These are phyloP conservation scores for Oligia strigilis DNA, from an alignment of 2,888 invertebrate genomes.

Conservation along the genomic window DNA sequence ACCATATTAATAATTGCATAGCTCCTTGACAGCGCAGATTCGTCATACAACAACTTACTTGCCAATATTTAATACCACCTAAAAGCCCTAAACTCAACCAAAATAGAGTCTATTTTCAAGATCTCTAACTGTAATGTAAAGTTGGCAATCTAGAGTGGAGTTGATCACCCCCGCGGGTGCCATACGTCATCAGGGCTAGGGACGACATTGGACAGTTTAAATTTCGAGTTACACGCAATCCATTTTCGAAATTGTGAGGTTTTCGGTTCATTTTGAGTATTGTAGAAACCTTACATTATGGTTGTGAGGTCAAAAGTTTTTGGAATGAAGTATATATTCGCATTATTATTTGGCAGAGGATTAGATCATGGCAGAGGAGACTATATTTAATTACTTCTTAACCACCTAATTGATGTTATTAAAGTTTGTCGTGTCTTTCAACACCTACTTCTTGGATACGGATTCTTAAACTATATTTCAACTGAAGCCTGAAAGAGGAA, in stretches of 20 bases:
- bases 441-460: not conserved
- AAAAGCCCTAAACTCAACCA: not conserved
- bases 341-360: not conserved
- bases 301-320: not conserved
- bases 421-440: not conserved
- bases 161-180: slow-evolving; percentile 85
- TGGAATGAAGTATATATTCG: not conserved
- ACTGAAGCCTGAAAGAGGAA: not conserved
- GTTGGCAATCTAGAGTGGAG: slow-evolving; percentile 64
- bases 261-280: slow-evolving; percentile 41
- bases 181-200: slow-evolving; percentile 82
- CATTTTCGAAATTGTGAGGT: slow-evolving; percentile 78
- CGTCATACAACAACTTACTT: slow-evolving; percentile 71
- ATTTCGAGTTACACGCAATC: slow-evolving; percentile 81
- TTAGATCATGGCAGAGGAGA: not conserved
- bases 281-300: slow-evolving; percentile 14
- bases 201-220: slow-evolving; percentile 83
- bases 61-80: slow-evolving; percentile 26
- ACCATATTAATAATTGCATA: slow-evolving; percentile 76
- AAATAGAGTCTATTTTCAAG: slow-evolving; percentile 34
- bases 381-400: not conserved
- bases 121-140: slow-evolving; percentile 17
- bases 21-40: slow-evolving; percentile 73
- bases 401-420: not conserved
- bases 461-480: not conserved